Base-by-base conservation (phyloP, 2,888 invertebrate genomes). In the Lithophane socia region DNA sequence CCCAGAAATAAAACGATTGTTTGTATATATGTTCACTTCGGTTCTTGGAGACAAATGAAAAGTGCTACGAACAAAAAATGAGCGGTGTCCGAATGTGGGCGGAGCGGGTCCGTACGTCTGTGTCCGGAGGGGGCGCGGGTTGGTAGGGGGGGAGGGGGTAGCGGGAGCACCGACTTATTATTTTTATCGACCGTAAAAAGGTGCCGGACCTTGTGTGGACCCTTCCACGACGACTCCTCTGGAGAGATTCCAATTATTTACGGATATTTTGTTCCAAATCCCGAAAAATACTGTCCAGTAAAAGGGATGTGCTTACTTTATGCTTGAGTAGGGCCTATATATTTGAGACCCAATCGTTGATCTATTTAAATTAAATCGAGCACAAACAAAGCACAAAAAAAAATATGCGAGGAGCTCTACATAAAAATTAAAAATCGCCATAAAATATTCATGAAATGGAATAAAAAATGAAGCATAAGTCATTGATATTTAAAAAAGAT, bases 111-210 rank as follows among this genome's bases (percentile, higher is more conserved):
- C 83, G 86, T 76, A 79, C 85, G 85, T 78, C 82, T 86, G 84
- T 73, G 84, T 75, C 79, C 83, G 79, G 84, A 54, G 82, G 56
- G 82, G 80, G 77, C 24, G 56, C 68, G 87, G 88, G 86, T 86
- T 86, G 83, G 86, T 80, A 73, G 56, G 80, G 75, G 75, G 66
- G 47, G 86, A 86, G 88, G 83, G 86, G 70, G 61, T 78, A 76
- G 79, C 83, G 88, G 89, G 86, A 87, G 89, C 88, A 90, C 90
- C 93, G 93, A 95, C 95, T 94, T 95, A 95, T 95, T 95, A 95
- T 95, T 95, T 95, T 95, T 95, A 96, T 95, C 94, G 95, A 94
- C 94, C 95, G 95, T 95, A 95, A 96, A 96, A 95, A 95, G 95
- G 95, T 94, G 93, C 94, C 91, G 94, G 94, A 94, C 94, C 94